Base-by-base conservation (phyloP, 2,888 invertebrate species). In the Lacanobia oleracea region DNA sequence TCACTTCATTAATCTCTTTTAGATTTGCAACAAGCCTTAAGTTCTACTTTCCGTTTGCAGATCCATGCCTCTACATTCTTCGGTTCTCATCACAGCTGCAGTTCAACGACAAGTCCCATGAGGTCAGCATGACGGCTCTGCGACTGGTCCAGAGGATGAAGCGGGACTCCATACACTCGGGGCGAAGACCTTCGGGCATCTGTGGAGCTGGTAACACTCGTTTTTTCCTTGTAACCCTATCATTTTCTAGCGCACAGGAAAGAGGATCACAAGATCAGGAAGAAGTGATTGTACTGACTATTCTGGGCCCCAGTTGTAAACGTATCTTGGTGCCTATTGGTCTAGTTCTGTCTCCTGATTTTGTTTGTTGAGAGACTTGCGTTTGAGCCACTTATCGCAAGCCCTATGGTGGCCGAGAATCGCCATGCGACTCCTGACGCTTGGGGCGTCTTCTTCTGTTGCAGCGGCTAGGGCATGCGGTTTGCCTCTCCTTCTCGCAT, bases 61-160 rank as follows among this genome's bases (percentile, higher is more conserved):
- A 99, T 97, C 99, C 99, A 0, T 99, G 99, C 91, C 94, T 99
- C 67, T 99, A 99, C 92, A 98, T 99, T 68, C 97, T 99, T 90
- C 97, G 99, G 69, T 99, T 99, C 94, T 99, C 99, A 43, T 98
- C 98, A 79, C 98, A 98, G 89, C 96, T 99, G 69, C 98, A 99
- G 91, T 98, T 99, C 90, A 99, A 98, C 0, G 97, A 98, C 1
- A 99, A 99, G 94, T 98, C 98, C 16, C 99, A 99, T 88, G 99
- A 99, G 91, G 99, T 99, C 8, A 98, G 98, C 69, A 98, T 98
- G 97, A 99, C 99, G 3, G 99, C 99, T 0, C 96, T 99, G 72
- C 97, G 99, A 70, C 96, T 99, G 75, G 99, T 99, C 33, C 98
- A 99, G 93, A 97, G 99, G 86, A 99, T 99, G 99, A 99, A 99